These are phyloP conservation scores for Lasiommata megera DNA, from an alignment of 2,888 invertebrate genomes.

Conservation along the genomic window DNA sequence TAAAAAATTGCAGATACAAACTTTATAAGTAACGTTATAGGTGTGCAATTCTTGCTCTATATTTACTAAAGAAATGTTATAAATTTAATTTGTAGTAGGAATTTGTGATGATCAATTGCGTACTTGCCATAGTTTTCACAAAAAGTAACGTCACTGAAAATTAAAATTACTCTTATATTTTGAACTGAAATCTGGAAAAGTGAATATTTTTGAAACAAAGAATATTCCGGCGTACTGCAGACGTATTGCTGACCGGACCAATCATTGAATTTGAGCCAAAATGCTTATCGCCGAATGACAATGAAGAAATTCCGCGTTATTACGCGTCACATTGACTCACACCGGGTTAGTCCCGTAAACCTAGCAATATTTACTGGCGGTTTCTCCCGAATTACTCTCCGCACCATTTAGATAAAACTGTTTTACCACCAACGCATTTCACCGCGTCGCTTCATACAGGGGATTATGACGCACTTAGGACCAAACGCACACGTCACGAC, in stretches of 20 bases:
- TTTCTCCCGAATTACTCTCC: conserved; percentile 9
- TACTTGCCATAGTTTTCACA: not conserved
- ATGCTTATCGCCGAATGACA: conserved; percentile 46
- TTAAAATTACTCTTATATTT: not conserved
- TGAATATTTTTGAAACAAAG: not conserved
- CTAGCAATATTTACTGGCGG: too few species aligned
- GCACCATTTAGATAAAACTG: conserved; percentile 17
- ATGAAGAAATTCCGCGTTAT: conserved; percentile 50
- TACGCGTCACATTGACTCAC: conserved; percentile 49
- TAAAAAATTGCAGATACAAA: too few species aligned
- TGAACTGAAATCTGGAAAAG: not conserved
- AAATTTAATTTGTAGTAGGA: too few species aligned
- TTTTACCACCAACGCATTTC: conserved; percentile 7
- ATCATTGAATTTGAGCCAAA: conserved; percentile 59
- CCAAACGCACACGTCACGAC: too few species aligned
- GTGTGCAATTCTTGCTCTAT: too few species aligned
- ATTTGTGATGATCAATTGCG: too few species aligned
- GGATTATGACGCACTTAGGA: too few species aligned
- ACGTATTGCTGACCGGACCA: conserved; percentile 27
- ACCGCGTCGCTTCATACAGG: not conserved
- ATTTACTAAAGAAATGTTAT: too few species aligned
- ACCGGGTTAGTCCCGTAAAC: conserved; percentile 34
- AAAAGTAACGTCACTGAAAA: not conserved
- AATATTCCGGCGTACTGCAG: not conserved
- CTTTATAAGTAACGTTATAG: too few species aligned